Conservation (phyloP, 2,888 invertebrate genomes). For the Eupsilia transversa region DNA sequence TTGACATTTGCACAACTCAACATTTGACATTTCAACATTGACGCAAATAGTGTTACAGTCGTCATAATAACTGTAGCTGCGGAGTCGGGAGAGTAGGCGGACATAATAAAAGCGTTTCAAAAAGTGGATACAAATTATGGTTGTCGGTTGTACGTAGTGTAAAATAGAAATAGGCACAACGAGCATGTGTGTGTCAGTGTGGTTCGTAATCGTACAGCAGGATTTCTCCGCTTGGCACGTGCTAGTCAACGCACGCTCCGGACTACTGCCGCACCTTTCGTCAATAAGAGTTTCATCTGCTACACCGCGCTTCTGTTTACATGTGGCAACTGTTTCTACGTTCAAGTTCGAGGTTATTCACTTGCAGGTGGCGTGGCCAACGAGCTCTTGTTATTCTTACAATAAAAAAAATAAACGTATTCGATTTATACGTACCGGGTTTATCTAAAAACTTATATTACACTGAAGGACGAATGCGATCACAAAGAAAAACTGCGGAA, state of each 20-base stretch:
- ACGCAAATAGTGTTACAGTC: conserved; percentile 9
- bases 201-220: conserved; percentile 67
- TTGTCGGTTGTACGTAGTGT: conserved; percentile 64
- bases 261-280: conserved; percentile 76
- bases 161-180: conserved; percentile 66
- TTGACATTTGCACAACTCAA: too few relatives aligned
- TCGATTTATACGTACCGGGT: conserved; percentile 11
- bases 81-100: conserved; percentile 53
- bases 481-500: conserved; percentile 65
- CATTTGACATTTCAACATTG: too few relatives aligned
- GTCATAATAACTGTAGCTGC: conserved; percentile 47
- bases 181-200: conserved; percentile 68
- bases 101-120: conserved; percentile 47
- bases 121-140: conserved; percentile 67
- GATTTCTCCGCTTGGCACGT: conserved; percentile 82
- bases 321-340: conserved; percentile 78
- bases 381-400: conserved; percentile 47
- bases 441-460: conserved; percentile 43
- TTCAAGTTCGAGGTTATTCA: conserved; percentile 89
- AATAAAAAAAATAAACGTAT: conserved; percentile 42
- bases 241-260: conserved; percentile 77
- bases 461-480: conserved; percentile 64
- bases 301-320: conserved; percentile 82
- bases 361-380: conserved; percentile 59
- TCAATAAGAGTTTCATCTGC: conserved; percentile 84